phyloP scores from a whole-genome alignment of 1,140 invertebrate species.

The Aethina tumida region DNA sequence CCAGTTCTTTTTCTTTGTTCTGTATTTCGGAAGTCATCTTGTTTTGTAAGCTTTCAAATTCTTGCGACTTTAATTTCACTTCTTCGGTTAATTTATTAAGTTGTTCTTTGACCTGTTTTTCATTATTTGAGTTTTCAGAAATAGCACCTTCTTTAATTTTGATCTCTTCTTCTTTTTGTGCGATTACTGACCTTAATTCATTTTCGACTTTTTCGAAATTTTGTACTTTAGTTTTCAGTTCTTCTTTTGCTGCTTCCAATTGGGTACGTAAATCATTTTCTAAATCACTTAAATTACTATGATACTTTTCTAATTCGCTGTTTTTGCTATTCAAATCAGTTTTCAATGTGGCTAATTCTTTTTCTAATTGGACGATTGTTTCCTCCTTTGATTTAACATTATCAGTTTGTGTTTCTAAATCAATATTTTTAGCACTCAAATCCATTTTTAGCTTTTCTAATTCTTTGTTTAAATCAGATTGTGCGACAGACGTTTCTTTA shows the following conservation, averaged over 20 bases:
- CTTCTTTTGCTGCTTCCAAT: conserved; percentile 29
- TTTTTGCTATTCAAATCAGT: conserved; percentile 28
- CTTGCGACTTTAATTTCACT: background rate
- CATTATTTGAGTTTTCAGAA: background rate
- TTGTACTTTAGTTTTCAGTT: conserved; percentile 36
- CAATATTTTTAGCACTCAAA: conserved; percentile 42
- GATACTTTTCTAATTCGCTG: background rate
- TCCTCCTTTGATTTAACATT: conserved; percentile 41
- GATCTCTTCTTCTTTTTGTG: conserved; percentile 3
- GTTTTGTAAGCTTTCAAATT: background rate
- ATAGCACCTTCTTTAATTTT: background rate
- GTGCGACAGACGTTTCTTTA: conserved; percentile 13
- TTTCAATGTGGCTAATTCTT: conserved; percentile 35
- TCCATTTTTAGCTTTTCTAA: conserved; percentile 47
- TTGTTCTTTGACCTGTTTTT: conserved; percentile 2
- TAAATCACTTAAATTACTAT: background rate
- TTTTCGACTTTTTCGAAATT: conserved; percentile 32
- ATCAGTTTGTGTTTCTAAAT: conserved; percentile 40
- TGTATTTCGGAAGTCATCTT: background rate
- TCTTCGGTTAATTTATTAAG: background rate
- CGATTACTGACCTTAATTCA: background rate
- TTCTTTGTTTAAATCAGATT: conserved; percentile 43
- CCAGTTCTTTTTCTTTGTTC: conserved; percentile 4
- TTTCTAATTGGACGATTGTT: conserved; percentile 35
- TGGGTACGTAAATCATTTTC: background rate